Percentiles rank a stretch among this genome's conserved stretches.
phyloP scores from a whole-genome alignment of 92 coral and sea anemone species.

The Paramuricea clavata region DNA sequence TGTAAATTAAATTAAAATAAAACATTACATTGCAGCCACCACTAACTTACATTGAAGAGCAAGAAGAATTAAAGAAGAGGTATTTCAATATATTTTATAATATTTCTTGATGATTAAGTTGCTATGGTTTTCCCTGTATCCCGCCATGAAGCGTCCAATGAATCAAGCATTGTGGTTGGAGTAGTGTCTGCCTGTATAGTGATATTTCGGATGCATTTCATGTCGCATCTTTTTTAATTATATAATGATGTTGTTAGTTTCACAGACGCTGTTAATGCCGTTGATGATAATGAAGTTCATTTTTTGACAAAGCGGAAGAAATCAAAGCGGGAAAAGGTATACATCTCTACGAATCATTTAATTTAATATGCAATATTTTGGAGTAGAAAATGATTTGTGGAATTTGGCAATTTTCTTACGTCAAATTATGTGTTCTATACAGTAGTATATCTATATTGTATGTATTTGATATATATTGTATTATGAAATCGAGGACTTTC shows the following conservation, averaged over 20 bases:
- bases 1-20: too few species aligned
- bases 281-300: slow-evolving; percentile 71
- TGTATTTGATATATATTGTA: too few species aligned
- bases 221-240: too few species aligned
- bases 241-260: slow-evolving; percentile 64
- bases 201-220: neutral
- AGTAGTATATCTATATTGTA: neutral
- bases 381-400: neutral
- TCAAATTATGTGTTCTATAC: neutral
- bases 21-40: slow-evolving; percentile 50
- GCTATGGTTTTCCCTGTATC: too few species aligned
- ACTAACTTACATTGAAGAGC: slow-evolving; percentile 85
- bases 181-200: too few species aligned
- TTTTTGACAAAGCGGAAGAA: slow-evolving; percentile 84
- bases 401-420: neutral
- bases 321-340: slow-evolving; percentile 82
- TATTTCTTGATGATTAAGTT: too few species aligned
- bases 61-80: slow-evolving; percentile 87
- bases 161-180: too few species aligned
- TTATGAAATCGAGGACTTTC: too few species aligned
- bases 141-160: too few species aligned
- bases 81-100: neutral
- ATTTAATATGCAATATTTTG: too few species aligned
- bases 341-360: too few species aligned
- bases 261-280: slow-evolving; percentile 69